Conservation (phyloP, 1,140 invertebrate species). For the Sogatella furcifera region DNA sequence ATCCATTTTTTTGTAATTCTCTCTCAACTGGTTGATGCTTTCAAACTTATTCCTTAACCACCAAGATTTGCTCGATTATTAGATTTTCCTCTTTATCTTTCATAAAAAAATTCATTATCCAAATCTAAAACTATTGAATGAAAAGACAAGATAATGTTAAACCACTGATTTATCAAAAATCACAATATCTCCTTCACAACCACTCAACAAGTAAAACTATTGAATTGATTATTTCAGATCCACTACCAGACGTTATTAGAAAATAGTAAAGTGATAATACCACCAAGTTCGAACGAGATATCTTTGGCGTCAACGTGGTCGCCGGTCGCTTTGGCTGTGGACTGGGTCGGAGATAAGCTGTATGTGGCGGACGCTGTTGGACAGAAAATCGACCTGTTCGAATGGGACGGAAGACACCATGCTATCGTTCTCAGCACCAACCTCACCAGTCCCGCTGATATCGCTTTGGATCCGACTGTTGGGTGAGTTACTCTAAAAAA, state of each 20-base stretch:
- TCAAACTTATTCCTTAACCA: not conserved
- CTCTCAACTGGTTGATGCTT: not conserved
- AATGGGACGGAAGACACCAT: conserved; percentile 69
- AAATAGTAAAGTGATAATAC: conserved; percentile 29
- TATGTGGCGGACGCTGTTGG: conserved; percentile 90
- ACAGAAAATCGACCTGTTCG: conserved; percentile 89
- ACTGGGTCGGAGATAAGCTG: conserved; percentile 93
- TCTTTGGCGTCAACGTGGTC: conserved; percentile 71
- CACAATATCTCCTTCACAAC: too few relatives aligned
- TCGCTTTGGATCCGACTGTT: conserved; percentile 80
- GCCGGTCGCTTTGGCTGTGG: conserved; percentile 83
- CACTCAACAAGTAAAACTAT: too few relatives aligned
- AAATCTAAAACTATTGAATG: not conserved
- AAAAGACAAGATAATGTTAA: not conserved
- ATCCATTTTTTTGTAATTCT: too few relatives aligned
- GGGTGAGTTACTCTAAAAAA: conserved; percentile 51
- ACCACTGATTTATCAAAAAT: too few relatives aligned
- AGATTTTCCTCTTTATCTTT: not conserved
- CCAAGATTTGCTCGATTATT: too few relatives aligned
- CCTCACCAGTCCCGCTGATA: conserved; percentile 78
- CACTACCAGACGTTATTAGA: conserved; percentile 46
- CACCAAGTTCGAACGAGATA: conserved; percentile 41
- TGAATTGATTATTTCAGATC: conserved; percentile 36
- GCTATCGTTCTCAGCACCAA: conserved; percentile 87
- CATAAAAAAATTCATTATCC: not conserved